phyloP scores from a whole-genome alignment of 2,113 vertebrate species.

The Petromus typicus region DNA sequence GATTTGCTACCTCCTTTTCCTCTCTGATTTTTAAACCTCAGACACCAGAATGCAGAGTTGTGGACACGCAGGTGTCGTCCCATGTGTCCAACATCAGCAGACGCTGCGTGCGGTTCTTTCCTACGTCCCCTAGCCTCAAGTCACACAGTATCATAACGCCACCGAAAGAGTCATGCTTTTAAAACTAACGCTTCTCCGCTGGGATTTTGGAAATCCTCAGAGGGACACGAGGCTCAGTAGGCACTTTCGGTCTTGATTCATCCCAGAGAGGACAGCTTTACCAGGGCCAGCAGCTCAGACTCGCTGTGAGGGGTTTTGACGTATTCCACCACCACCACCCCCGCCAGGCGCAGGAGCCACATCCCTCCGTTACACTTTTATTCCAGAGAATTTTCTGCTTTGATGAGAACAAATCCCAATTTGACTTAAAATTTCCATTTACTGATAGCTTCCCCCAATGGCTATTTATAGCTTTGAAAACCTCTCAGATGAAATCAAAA shows the following conservation, averaged over 20 bases:
- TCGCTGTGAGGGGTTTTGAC: background rate
- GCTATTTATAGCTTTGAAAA: background rate
- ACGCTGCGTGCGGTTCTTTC: background rate
- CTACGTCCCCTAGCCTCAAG: background rate
- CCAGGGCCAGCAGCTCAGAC: too few species aligned
- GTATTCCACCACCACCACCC: background rate
- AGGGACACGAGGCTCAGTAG: background rate
- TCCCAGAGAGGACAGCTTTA: background rate
- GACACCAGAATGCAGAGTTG: background rate
- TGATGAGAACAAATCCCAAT: constrained; percentile 6
- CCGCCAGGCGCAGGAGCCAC: background rate
- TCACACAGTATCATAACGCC: background rate
- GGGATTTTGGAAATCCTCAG: background rate
- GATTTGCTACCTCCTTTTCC: background rate
- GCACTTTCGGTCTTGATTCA: background rate
- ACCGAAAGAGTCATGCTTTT: background rate
- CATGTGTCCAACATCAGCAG: background rate
- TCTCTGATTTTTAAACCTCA: background rate
- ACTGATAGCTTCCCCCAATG: background rate
- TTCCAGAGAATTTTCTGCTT: background rate
- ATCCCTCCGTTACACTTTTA: background rate
- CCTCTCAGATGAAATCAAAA: constrained; percentile 8
- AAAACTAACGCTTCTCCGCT: background rate
- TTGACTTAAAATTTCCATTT: constrained; percentile 4
- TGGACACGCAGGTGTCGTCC: background rate